Conservation (phyloP, 2,888 invertebrate species). For the Zootermopsis nevadensis region DNA sequence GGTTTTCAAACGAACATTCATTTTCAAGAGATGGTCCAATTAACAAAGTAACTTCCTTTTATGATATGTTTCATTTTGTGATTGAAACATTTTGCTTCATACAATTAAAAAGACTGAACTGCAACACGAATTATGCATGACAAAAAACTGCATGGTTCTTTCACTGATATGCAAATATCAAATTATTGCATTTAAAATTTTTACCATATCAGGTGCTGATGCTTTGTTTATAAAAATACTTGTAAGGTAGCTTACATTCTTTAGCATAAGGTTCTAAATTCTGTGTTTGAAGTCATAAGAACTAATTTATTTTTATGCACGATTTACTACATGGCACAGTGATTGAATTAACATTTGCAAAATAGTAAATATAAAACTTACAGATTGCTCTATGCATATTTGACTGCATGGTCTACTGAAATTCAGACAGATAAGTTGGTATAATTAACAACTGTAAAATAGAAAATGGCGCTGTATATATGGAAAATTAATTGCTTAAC, state of each 20-base stretch:
- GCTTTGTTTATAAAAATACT: neutral
- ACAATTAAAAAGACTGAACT: neutral
- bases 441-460: too few species aligned
- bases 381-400: too few species aligned
- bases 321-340: neutral
- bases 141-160: neutral
- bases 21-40: neutral
- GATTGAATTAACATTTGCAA: too few species aligned
- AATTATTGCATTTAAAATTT: neutral
- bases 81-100: neutral
- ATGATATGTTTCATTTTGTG: slow-evolving; percentile 10
- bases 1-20: neutral
- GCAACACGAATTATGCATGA: neutral
- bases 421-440: too few species aligned
- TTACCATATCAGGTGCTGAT: neutral
- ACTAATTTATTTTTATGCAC: neutral
- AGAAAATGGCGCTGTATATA: too few species aligned
- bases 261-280: neutral
- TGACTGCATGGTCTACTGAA: too few species aligned
- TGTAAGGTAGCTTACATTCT: neutral
- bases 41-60: slow-evolving; percentile 33
- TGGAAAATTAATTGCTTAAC: neutral
- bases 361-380: too few species aligned
- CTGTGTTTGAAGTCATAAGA: too few species aligned
- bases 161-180: neutral